Base-by-base conservation (phyloP, 2,888 invertebrate species). In the Apoda limacodes region DNA sequence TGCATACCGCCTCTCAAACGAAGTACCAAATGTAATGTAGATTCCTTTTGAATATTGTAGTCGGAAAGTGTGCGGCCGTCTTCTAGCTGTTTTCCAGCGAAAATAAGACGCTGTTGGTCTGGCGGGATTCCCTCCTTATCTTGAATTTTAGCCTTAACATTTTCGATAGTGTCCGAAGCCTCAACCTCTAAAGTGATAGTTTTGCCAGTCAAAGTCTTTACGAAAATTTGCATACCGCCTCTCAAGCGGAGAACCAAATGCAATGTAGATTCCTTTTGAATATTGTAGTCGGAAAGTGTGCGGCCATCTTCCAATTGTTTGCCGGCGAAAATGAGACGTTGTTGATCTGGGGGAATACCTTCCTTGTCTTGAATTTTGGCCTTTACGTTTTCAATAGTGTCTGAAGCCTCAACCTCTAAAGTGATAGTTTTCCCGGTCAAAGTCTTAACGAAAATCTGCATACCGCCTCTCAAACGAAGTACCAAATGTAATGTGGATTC, bases 401-500 rank as follows among this genome's bases (percentile, higher is more conserved):
- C 52, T 1, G 52, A 50, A 9, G 52, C 43, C 23, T 55, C 53
- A n/a, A 54, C 55, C 43, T 55, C 55, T 13, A 55, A 34, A 1
- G 55, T 55, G 2, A 61, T 61, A 3, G 60, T 61, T 30, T 61
- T 61, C 7, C 61, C 61, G 10, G 43, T 61, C 20, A 60, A 42
- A 13, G 61, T 61, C 28, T 48, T 49, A 13, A 41, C 41, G 20
- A 41, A 45, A 26, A 25, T 25, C 13, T 25, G 25, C 25, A 25
- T 25, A 9, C 13, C 13, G 5, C 13, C 25, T 11, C 12, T 9
- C 9, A 60, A 66, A 49, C 84, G 68, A 2, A 85, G 57, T 1
- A 84, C 83, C 40, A 84, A 55, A 46, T 85, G 83, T 15, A 84
- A 67, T 4, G 84, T 83, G 1, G 83, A 82, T 50, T 84, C 84